A percentile compares a stretch with the other conserved stretches of the same genome.
Conservation (phyloP, 2,888 invertebrate genomes). For the Tenthredo livida region DNA sequence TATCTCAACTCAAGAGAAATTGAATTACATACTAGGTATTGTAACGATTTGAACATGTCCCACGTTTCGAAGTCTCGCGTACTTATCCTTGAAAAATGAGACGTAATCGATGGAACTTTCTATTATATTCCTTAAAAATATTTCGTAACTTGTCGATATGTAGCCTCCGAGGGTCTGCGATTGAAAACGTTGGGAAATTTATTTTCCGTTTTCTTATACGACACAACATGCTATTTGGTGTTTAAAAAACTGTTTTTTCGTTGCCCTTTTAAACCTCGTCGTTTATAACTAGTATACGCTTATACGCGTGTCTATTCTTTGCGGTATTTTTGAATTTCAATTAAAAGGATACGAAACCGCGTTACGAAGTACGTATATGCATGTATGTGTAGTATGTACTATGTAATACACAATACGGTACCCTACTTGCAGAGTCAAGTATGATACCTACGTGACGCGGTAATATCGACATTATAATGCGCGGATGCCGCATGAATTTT, state of each 20-base stretch:
- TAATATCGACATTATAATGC: background rate
- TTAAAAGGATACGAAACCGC: background rate
- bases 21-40: too few relatives aligned
- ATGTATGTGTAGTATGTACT: background rate
- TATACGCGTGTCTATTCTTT: background rate
- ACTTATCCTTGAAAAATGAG: background rate
- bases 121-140: background rate
- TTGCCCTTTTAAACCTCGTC: background rate
- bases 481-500: slow-evolving; percentile 2
- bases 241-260: background rate
- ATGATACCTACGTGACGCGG: background rate
- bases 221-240: background rate
- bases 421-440: background rate
- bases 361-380: background rate
- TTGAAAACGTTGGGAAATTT: background rate
- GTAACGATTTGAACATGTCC: too few relatives aligned
- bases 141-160: background rate
- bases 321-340: background rate
- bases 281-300: background rate
- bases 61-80: too few relatives aligned
- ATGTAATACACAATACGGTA: background rate
- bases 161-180: background rate
- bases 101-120: background rate
- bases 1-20: too few relatives aligned
- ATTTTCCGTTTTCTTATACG: background rate